A percentile compares a stretch with the other conserved stretches of the same genome.
These are phyloP conservation scores for Aplysina aerophoba DNA, from an alignment of 37 sponge, comb jelly and placozoan species.

Conservation along the genomic window DNA sequence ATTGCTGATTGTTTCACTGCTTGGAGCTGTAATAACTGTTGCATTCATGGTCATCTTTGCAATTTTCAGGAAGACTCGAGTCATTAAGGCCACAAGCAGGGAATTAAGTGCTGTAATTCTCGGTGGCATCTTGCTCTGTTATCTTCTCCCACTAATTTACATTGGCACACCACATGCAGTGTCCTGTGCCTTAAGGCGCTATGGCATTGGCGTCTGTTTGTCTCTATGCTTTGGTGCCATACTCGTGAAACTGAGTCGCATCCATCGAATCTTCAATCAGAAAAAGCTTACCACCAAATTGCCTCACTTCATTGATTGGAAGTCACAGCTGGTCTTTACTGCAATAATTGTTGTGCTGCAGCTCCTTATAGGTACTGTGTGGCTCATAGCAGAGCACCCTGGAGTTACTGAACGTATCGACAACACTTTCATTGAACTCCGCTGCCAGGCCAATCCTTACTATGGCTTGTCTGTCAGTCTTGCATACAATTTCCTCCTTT, in stretches of 20 bases:
- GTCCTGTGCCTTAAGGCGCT: neutral
- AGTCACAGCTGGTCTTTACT: slow-evolving; percentile 5
- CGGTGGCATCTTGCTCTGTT: neutral
- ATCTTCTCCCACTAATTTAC: neutral
- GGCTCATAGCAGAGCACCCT: neutral
- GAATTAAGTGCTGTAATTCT: neutral
- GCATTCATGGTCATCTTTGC: neutral
- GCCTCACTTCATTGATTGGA: slow-evolving; percentile 5
- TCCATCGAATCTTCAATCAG: neutral
- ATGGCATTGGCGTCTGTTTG: neutral
- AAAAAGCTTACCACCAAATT: neutral
- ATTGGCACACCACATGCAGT: neutral
- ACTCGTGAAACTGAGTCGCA: neutral
- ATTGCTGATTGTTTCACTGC: neutral
- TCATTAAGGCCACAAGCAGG: neutral
- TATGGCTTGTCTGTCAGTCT: neutral
- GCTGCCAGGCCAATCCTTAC: neutral
- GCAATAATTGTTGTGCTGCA: neutral
- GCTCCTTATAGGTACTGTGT: neutral
- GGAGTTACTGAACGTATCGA: neutral
- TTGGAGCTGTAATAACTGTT: neutral
- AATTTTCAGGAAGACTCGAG: neutral
- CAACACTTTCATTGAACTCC: neutral
- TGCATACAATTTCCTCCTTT: neutral
- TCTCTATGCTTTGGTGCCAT: slow-evolving; percentile 17